Evolutionary conservation across 2,888 invertebrate species (phyloP), one percentile per base, ranked within the genome.

Genomic region (Lacanobia oleracea): DNA sequence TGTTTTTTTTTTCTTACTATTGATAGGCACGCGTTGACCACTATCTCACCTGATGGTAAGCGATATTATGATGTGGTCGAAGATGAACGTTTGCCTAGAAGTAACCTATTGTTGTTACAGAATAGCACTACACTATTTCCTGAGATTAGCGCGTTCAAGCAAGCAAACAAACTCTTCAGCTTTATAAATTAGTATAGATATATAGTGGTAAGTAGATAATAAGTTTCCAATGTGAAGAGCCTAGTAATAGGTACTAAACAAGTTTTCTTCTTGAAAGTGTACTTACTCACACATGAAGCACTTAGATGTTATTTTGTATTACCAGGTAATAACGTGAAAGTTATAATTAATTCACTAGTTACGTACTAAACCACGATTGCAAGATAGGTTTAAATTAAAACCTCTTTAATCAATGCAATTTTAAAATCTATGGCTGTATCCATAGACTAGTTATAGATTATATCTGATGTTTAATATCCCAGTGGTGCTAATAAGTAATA

Each of bases 361-460:
- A 71, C 18, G 18, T 18, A 33, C 21, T n/a, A 56, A 59, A 69
- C 1, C 40, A 23, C 56, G 43, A 74, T 51, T 61, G 48, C 67
- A 63, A 50, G 67, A 67, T 79, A 64, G 37, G 1, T 5, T 43
- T 45, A 37, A 79, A 67, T 67, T 79, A 74, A 67, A 64, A 64
- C 37, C 54, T 66, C 27, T 37, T 16, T 73, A 73, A 60, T 61
- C 21, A 51, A 67, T 37, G 59, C 23, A 56, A 67, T 50, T 73
- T 79, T 57, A 23, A 21, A 50, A 72, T 64, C 50, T 54, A 51
- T 79, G 67, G 45, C 7, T 78, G 23, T 27, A 54, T 64, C 37
- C 54, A 45, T 63, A 27, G 50, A 63, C 37, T 48, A 60, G 54
- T 51, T 56, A 8, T 1, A 40, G 64, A 76, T 78, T 21, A 48